Base-by-base conservation (phyloP, 2,888 invertebrate species). In the Himalopsyche anomala region DNA sequence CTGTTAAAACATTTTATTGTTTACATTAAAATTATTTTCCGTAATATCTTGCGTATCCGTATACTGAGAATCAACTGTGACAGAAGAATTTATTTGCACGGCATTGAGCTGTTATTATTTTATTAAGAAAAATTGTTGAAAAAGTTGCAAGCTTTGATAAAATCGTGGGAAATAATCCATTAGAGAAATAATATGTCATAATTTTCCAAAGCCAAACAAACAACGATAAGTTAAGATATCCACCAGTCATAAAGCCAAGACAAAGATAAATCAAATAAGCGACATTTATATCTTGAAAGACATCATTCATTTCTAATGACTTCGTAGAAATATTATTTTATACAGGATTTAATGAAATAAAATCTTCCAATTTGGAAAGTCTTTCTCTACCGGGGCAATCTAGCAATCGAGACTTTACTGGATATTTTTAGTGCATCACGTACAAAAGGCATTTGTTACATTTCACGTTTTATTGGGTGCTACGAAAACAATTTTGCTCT, bases 201-300 rank as follows among this genome's bases (percentile, higher is more conserved):
- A 38, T 38, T 74, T 74, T 38, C 15, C 5, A 38, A 74, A 74
- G 15, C 36, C 74, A 74, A 36, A 36, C 74, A 36, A 74, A 74
- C 74, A 74, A 15, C 19, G 74, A 38, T 74, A 74, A 74, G 74
- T 74, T 15, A 74, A 74, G 74, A 74, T 74, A 74, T 74, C 28
- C 36, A 9, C 36, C 36, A 74, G 19, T 74, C 74, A 74, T 36
- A 38, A 36, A 74, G 5, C 74, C 12, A 38, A 12, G 74, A 9
- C 36, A 12, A 36, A 38, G 38, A 38, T 74, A 69, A 69, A 69
- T 74, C 74, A 74, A 74, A 28, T 36, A 38, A 74, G 19, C 4
- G 74, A 74, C 74, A 38, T 74, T 74, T 38, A 74, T 74, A 74
- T 74, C 74, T 74, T 74, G 36, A 36, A 19, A 74, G 74, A 74